Evolutionary conservation across 2,797 vertebrate genomes (phyloP).

Genomic region (Sebastes oblongus): DNA sequence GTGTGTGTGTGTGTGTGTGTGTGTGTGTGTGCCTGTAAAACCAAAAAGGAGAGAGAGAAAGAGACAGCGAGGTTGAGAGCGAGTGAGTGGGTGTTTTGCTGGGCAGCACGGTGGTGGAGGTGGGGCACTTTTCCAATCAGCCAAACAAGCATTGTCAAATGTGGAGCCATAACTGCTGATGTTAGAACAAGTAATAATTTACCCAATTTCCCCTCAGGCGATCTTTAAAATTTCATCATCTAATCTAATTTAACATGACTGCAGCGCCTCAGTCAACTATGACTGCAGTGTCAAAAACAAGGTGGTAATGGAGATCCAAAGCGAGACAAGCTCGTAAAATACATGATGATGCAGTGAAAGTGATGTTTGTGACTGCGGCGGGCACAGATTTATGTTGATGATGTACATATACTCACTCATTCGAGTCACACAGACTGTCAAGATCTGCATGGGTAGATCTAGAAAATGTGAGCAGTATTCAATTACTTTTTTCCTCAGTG

Average conservation of each 20-base stretch:
- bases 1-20: constrained; percentile 30
- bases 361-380: not conserved
- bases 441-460: constrained; percentile 85
- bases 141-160: constrained; percentile 63
- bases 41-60: constrained; percentile 1
- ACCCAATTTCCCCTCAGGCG: constrained; percentile 53
- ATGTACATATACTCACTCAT: constrained; percentile 83
- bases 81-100: constrained; percentile 66
- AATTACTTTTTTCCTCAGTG: constrained; percentile 13
- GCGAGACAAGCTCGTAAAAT: constrained; percentile 34
- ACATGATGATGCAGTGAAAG: constrained; percentile 21
- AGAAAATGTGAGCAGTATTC: constrained; percentile 80
- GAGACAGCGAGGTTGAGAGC: constrained; percentile 20
- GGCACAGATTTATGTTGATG: constrained; percentile 36
- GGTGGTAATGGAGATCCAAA: constrained; percentile 45
- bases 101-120: constrained; percentile 53
- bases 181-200: constrained; percentile 67
- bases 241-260: constrained; percentile 68
- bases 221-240: constrained; percentile 69
- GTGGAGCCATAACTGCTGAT: constrained; percentile 65
- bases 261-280: constrained; percentile 44
- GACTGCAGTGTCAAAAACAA: constrained; percentile 49
- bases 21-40: constrained; percentile 37
- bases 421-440: constrained; percentile 81
- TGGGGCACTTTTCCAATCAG: constrained; percentile 61